phyloP scores from a whole-genome alignment of 1,140 invertebrate genomes.

The Diorhabda sublineata region DNA sequence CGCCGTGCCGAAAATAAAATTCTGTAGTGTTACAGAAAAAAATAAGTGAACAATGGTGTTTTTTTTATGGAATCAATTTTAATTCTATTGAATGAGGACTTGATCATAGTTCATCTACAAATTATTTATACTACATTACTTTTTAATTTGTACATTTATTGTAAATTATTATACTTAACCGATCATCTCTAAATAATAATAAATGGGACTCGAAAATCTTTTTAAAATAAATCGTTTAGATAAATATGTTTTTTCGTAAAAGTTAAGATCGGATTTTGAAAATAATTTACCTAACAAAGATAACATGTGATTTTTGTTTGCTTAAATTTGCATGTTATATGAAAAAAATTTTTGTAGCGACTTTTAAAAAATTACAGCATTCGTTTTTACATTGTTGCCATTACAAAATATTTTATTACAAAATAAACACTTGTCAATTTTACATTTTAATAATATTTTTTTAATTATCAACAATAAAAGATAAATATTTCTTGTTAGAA shows the following conservation, averaged over 20 bases:
- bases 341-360: too few species aligned
- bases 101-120: constrained; percentile 25
- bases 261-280: too few species aligned
- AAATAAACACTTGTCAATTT: background rate
- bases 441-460: background rate
- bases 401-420: background rate
- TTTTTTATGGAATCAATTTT: constrained; percentile 17
- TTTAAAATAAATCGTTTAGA: constrained; percentile 2
- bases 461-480: constrained; percentile 1
- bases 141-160: constrained; percentile 31
- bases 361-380: too few species aligned
- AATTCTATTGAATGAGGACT: background rate
- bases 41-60: constrained; percentile 22
- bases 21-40: background rate
- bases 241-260: background rate
- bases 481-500: background rate
- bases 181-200: background rate
- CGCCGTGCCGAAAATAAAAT: constrained; percentile 2
- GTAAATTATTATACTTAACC: constrained; percentile 24
- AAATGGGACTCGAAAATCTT: background rate
- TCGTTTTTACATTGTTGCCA: too few species aligned
- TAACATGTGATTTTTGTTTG: background rate
- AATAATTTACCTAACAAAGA: too few species aligned
- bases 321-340: background rate
- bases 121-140: constrained; percentile 25